These are phyloP conservation scores for Chirona hameri DNA, from an alignment of 2,888 invertebrate genomes.

Conservation along the genomic window DNA sequence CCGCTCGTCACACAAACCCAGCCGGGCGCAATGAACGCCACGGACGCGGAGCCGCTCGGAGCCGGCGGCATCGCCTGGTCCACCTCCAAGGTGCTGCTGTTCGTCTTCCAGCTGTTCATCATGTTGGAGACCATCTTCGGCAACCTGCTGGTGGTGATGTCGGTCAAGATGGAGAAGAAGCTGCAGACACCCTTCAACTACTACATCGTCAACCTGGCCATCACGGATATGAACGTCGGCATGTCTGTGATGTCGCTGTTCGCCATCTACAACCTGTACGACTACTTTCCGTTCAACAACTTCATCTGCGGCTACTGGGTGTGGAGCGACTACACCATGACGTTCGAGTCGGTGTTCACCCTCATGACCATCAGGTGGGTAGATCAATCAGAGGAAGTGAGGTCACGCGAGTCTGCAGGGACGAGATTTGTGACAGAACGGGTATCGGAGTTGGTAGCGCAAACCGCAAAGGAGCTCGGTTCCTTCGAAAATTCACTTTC, in stretches of 20 bases:
- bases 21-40: neutral
- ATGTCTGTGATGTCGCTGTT: conserved; percentile 46
- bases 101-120: conserved; percentile 38
- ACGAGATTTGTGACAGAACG: no score
- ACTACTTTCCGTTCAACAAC: conserved; percentile 46
- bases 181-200: conserved; percentile 46
- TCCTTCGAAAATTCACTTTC: no score
- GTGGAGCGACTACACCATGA: conserved; percentile 48
- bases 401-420: no score
- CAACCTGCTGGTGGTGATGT: conserved; percentile 45
- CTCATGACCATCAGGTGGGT: conserved; percentile 44
- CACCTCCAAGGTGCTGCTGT: conserved; percentile 34
- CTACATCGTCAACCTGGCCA: conserved; percentile 43
- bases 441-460: no score
- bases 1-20: no score
- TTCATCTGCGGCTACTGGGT: conserved; percentile 47
- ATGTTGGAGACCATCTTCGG: conserved; percentile 41
- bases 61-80: conserved; percentile 36
- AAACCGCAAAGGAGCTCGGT: no score
- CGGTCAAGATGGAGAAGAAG: conserved; percentile 44
- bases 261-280: conserved; percentile 44
- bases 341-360: conserved; percentile 47
- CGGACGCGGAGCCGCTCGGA: neutral
- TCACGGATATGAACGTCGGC: conserved; percentile 46
- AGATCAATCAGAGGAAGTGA: no score